Conservation (phyloP, 2,113 vertebrate genomes). For the Herpailurus yagouaroundi region DNA sequence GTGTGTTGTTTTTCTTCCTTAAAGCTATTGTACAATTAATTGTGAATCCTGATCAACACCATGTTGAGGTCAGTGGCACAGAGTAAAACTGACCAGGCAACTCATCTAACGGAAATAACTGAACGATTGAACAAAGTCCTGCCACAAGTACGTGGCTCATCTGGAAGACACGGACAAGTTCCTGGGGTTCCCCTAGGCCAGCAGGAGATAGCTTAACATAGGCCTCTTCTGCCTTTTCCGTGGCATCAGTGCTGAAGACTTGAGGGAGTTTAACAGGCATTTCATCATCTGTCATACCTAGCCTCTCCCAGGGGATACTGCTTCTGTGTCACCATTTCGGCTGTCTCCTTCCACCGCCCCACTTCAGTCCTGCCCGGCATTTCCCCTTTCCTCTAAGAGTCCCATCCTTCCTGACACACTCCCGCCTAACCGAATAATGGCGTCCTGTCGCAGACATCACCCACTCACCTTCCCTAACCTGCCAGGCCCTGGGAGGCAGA, state of each 20-base stretch:
- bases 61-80: not conserved
- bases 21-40: not conserved
- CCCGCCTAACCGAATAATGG: not conserved
- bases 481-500: not conserved
- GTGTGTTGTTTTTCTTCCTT: not conserved
- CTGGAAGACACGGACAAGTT: not conserved
- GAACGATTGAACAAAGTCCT: not conserved
- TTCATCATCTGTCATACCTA: not conserved
- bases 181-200: not conserved
- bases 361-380: not conserved
- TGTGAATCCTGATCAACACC: not conserved
- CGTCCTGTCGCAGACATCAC: not conserved
- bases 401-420: not conserved
- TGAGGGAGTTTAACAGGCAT: not conserved
- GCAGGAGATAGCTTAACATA: not conserved
- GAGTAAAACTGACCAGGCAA: not conserved
- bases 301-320: not conserved
- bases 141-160: not conserved
- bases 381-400: not conserved
- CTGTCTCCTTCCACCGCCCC: not conserved
- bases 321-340: not conserved
- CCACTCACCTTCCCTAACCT: constrained; percentile 37
- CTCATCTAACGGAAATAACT: not conserved
- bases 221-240: not conserved
- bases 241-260: not conserved